Percentiles rank a stretch among this genome's conserved stretches.
Evolutionary conservation across 1,140 invertebrate species (phyloP).

Genomic region (Drosophila ogumai): DNA sequence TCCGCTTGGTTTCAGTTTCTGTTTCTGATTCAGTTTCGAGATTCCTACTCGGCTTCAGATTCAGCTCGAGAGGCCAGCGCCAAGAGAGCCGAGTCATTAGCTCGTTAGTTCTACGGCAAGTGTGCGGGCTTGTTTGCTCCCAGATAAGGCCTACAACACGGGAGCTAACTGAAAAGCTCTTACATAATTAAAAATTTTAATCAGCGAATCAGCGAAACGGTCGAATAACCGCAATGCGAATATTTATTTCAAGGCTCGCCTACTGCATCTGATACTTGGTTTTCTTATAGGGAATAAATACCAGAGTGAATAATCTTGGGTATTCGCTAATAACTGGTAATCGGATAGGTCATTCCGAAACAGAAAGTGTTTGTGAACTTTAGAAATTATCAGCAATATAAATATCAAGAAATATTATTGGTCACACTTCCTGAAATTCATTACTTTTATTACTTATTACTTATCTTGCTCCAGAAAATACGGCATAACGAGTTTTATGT

Average conservation of each 20-base stretch:
- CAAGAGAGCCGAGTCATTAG: slow-evolving; percentile 17
- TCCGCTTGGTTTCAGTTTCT: slow-evolving; percentile 1
- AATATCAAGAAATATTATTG: not conserved
- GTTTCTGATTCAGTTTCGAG: slow-evolving; percentile 10
- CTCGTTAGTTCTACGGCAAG: slow-evolving; percentile 34
- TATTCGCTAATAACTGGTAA: not conserved
- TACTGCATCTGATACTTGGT: not conserved
- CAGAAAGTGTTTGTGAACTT: not conserved
- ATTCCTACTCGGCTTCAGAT: not conserved
- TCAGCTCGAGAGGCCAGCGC: slow-evolving; percentile 11
- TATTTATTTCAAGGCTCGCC: slow-evolving; percentile 10
- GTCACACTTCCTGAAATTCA: too few relatives aligned
- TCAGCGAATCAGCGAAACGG: slow-evolving; percentile 10
- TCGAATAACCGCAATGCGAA: slow-evolving; percentile 29
- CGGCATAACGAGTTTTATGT: too few relatives aligned
- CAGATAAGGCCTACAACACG: slow-evolving; percentile 27
- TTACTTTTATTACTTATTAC: too few relatives aligned
- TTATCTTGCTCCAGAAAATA: too few relatives aligned
- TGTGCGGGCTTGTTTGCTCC: slow-evolving; percentile 21
- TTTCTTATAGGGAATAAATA: not conserved
- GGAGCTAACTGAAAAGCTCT: slow-evolving; percentile 15
- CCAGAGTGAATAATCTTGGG: not conserved
- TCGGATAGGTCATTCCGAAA: not conserved
- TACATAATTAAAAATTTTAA: slow-evolving; percentile 43
- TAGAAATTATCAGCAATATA: not conserved